Evolutionary conservation across 2,113 vertebrate genomes (phyloP).

Genomic region (Galeopterus variegatus): DNA sequence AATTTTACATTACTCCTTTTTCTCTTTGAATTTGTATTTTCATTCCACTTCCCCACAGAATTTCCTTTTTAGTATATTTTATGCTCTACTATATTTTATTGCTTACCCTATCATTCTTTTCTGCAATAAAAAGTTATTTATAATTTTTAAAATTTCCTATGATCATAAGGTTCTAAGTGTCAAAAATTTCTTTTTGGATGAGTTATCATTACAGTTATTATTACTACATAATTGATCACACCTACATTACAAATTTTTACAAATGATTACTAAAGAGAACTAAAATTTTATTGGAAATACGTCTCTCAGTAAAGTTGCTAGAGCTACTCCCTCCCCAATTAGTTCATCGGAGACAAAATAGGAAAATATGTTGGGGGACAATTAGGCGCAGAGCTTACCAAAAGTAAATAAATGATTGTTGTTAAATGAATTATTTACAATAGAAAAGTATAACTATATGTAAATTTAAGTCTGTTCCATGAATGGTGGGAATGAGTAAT

Average conservation of each 20-base stretch:
- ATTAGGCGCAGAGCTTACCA: background rate
- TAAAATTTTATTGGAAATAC: constrained; percentile 31
- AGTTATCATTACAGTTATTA: constrained; percentile 22
- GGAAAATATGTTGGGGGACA: background rate
- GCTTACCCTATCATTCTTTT: constrained; percentile 9
- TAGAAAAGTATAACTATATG: background rate
- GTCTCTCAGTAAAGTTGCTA: background rate
- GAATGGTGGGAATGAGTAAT: background rate
- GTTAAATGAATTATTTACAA: constrained; percentile 4
- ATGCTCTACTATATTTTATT: background rate
- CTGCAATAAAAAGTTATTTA: background rate
- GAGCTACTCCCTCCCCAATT: background rate
- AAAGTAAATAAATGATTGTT: background rate
- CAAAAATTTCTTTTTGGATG: constrained; percentile 33
- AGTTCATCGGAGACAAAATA: constrained; percentile 24
- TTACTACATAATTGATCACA: background rate
- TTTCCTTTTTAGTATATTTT: constrained; percentile 8
- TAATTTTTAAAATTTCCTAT: background rate
- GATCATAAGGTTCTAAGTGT: background rate
- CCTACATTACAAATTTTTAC: constrained; percentile 5
- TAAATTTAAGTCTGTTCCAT: constrained; percentile 35
- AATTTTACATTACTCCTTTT: constrained; percentile 50
- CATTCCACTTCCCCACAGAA: background rate
- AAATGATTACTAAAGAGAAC: constrained; percentile 17
- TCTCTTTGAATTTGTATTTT: constrained; percentile 51